A percentile compares a stretch with the other conserved stretches of the same genome.
Conservation (phyloP, 2,888 invertebrate species). For the Tribolium freemani region DNA sequence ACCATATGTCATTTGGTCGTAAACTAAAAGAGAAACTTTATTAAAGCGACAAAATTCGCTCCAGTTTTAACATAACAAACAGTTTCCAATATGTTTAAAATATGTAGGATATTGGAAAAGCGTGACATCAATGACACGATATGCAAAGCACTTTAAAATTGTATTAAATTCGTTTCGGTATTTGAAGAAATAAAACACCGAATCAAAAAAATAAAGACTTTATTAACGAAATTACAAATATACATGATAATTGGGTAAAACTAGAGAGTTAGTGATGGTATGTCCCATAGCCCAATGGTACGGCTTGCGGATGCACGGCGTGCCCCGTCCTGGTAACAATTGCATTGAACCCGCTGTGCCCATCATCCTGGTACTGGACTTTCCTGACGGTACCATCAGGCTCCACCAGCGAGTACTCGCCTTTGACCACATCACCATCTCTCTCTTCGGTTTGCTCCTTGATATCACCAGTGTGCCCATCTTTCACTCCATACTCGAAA, state of each 20-base stretch:
- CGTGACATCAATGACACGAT: conserved; percentile 17
- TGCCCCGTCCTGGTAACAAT: conserved; percentile 73
- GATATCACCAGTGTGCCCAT: conserved; percentile 80
- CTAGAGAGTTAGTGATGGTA: conserved; percentile 39
- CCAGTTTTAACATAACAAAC: neutral
- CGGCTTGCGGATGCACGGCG: conserved; percentile 69
- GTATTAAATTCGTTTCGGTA: neutral
- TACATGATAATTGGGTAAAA: neutral
- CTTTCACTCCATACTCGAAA: conserved; percentile 80
- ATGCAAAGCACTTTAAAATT: neutral
- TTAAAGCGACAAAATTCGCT: neutral
- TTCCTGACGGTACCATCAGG: conserved; percentile 76
- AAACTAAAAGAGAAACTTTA: neutral
- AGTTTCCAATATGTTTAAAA: conserved; percentile 22
- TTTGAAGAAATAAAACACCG: neutral
- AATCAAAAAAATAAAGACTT: neutral
- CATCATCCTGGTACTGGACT: conserved; percentile 77
- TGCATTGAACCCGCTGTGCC: conserved; percentile 72
- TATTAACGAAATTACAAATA: neutral
- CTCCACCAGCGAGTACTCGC: conserved; percentile 77
- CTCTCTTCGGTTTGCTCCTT: conserved; percentile 79
- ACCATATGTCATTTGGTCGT: neutral
- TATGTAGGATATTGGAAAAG: conserved; percentile 19
- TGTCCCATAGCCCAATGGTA: conserved; percentile 42
- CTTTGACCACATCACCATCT: conserved; percentile 81